Evolutionary conservation across 37 sponge, comb jelly and placozoan genomes (phyloP).

Genomic region (Crambe crambe): DNA sequence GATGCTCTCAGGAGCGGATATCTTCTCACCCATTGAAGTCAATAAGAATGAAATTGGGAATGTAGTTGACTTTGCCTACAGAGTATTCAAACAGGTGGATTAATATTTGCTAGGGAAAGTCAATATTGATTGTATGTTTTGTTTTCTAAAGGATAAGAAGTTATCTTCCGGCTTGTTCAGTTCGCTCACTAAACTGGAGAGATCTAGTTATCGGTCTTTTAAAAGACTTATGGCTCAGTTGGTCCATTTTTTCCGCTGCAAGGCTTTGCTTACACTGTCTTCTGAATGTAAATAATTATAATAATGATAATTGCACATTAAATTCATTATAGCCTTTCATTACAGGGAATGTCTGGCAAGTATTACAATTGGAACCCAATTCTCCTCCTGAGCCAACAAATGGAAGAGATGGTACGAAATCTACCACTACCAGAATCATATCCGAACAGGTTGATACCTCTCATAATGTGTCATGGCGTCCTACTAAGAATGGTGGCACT

Average conservation of each 20-base stretch:
- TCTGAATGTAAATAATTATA: constrained; percentile 1
- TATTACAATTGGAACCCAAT: no score
- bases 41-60: constrained; percentile 41
- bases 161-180: constrained; percentile 11
- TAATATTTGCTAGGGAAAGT: not conserved
- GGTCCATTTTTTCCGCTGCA: constrained; percentile 10
- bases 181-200: constrained; percentile 28
- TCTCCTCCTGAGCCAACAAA: no score
- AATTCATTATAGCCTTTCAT: no score
- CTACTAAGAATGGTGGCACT: no score
- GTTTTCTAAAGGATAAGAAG: constrained; percentile 58
- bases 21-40: constrained; percentile 50
- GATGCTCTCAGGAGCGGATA: constrained; percentile 45
- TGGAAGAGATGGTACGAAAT: no score
- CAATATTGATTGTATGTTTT: not conserved
- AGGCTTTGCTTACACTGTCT: constrained; percentile 3
- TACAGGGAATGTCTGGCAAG: no score
- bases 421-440: no score
- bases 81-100: constrained; percentile 61
- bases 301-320: no score
- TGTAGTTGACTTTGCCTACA: constrained; percentile 72
- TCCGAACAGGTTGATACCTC: no score
- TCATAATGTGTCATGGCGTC: no score
- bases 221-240: constrained; percentile 31
- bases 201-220: constrained; percentile 20